Evolutionary conservation across 1,140 invertebrate species (phyloP), one percentile per base, ranked within the genome.

Genomic region (Drosophila nasuta): DNA sequence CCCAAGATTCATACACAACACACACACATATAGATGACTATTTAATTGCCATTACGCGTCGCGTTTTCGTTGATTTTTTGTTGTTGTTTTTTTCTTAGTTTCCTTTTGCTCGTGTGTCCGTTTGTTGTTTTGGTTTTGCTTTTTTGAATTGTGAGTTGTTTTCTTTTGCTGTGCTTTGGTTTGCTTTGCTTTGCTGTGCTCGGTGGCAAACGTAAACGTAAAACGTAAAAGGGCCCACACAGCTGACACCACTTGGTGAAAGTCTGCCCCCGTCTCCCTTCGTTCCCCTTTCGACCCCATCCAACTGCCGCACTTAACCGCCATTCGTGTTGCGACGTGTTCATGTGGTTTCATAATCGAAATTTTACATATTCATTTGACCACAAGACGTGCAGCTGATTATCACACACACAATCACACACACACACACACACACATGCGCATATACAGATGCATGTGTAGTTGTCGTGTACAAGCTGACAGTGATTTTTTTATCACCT

Each of bases 301-400:
- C 45, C 48, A 33, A 41, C 43, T 13, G 10, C 43, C 38, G 13
- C n/a, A 41, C 74, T 68, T 63, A 25, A 52, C 10, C 35, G 62
- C 71, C 82, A 79, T 76, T 76, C 38, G 58, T 62, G 33, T 52
- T 64, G 59, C 64, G 72, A 68, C 70, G 71, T 77, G 74, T 80
- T 87, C 74, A 80, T 83, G 83, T 70, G 74, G 77, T 87, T 87
- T 87, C 83, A 87, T 87, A 87, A 87, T 87, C 83, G 76, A 79
- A 86, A 88, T 82, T 87, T 88, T 82, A 87, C 83, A 88, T 91
- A 80, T 79, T 71, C 67, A 68, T 67, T 73, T 72, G 77, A 75
- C 77, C 69, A 65, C 52, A 35, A 49, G 60, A 54, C 67, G 66
- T 67, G 74, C 60, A 64, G 62, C 57, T 66, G 46, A 76, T 79